Evolutionary conservation across 2,888 invertebrate species (phyloP).

Genomic region (Drosophila mimetica): DNA sequence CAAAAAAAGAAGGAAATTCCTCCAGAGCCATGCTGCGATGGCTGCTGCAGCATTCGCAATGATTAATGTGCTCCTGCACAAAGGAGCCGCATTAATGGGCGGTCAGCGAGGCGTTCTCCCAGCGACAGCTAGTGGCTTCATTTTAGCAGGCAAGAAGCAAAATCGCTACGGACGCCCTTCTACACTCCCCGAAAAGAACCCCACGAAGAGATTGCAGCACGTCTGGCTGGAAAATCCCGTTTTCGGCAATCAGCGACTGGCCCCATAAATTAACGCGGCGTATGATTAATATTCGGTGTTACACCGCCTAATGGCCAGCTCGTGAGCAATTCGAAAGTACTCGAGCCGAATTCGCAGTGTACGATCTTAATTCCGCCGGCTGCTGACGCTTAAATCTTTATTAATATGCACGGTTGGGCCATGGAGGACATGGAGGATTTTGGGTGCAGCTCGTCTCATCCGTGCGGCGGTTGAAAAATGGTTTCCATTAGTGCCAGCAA

Average conservation of each 20-base stretch:
- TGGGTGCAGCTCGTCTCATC: conserved; percentile 37
- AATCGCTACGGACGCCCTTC: conserved; percentile 1
- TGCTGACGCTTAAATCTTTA: conserved; percentile 66
- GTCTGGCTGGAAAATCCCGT: conserved; percentile 47
- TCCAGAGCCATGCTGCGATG: conserved; percentile 36
- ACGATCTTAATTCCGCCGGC: conserved; percentile 62
- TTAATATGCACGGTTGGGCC: conserved; percentile 66
- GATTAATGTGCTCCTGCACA: conserved; percentile 65
- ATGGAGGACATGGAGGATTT: conserved; percentile 13
- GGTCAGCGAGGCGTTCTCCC: conserved; percentile 54
- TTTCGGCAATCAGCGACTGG: conserved; percentile 54
- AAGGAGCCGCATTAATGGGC: conserved; percentile 62
- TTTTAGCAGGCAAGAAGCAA: conserved; percentile 37
- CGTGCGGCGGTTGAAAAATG: conserved; percentile 60
- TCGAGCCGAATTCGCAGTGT: conserved; percentile 39
- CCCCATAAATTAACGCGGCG: conserved; percentile 64
- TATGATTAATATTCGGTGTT: conserved; percentile 76
- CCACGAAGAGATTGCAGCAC: conserved; percentile 60
- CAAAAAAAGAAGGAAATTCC: conserved; percentile 3
- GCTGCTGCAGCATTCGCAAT: conserved; percentile 66
- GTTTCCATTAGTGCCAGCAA: conserved; percentile 61
- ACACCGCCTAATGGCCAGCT: conserved; percentile 69
- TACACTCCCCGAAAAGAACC: conserved; percentile 35
- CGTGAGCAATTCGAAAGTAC: conserved; percentile 65
- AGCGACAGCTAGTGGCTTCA: conserved; percentile 46